Evolutionary conservation across 2,888 invertebrate species (phyloP).

Genomic region (Ischnus inquisitorius): DNA sequence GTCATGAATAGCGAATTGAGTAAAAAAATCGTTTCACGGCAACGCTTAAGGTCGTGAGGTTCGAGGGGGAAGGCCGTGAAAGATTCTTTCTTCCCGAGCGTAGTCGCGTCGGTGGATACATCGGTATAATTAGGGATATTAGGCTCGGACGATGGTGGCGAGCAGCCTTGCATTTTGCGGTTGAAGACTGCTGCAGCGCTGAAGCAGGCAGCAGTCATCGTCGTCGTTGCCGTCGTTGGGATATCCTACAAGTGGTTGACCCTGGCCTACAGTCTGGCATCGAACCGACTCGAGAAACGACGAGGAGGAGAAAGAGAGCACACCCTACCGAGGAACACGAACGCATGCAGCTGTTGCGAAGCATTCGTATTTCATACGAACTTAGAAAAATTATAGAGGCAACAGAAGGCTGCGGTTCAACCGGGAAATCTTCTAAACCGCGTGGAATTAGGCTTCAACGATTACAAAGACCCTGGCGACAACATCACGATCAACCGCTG

Average conservation of each 20-base stretch:
- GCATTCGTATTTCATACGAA: constrained; percentile 4
- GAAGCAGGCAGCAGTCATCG: constrained; percentile 40
- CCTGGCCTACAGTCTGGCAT: constrained; percentile 80
- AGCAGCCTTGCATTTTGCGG: constrained; percentile 67
- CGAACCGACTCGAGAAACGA: constrained; percentile 63
- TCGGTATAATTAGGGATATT: constrained; percentile 41
- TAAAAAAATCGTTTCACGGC: background rate
- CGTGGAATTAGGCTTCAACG: background rate
- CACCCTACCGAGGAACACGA: constrained; percentile 3
- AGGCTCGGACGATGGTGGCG: constrained; percentile 61
- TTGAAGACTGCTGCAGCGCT: constrained; percentile 61
- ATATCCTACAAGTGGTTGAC: constrained; percentile 82
- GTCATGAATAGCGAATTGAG: background rate
- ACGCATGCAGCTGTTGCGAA: constrained; percentile 7
- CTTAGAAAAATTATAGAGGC: too few species aligned
- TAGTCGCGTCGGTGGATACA: background rate
- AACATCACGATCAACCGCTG: background rate
- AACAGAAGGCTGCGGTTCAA: background rate
- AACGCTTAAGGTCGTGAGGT: background rate
- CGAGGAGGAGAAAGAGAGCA: constrained; percentile 42
- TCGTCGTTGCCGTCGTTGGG: constrained; percentile 74
- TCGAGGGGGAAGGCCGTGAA: background rate
- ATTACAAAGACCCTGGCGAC: background rate
- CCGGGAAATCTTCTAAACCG: background rate
- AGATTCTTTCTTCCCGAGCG: background rate